phyloP scores from a whole-genome alignment of 2,888 invertebrate species.

The Gerris lacustris region DNA sequence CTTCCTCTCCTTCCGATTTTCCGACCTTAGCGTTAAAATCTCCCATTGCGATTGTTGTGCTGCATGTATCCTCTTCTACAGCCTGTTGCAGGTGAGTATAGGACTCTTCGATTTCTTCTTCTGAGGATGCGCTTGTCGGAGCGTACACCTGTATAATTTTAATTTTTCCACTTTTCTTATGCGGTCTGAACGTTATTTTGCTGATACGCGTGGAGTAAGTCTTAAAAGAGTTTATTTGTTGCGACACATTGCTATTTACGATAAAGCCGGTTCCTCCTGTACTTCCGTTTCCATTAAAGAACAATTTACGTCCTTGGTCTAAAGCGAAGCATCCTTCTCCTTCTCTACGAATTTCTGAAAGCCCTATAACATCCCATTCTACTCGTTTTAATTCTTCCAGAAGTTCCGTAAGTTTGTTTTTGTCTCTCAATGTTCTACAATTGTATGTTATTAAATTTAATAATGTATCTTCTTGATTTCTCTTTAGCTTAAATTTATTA shows the following conservation, averaged over 20 bases:
- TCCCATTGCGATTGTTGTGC: background rate
- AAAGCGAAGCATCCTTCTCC: conserved; percentile 1
- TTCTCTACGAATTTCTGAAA: background rate
- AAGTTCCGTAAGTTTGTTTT: background rate
- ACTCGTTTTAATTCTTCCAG: background rate
- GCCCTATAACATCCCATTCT: background rate
- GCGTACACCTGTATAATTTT: background rate
- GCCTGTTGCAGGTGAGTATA: background rate
- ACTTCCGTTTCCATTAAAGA: background rate
- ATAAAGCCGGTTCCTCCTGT: background rate
- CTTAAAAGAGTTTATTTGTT: background rate
- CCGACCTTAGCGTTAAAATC: background rate
- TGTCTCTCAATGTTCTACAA: background rate
- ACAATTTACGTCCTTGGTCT: background rate
- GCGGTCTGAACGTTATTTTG: background rate
- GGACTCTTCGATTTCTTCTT: background rate
- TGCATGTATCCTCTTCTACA: background rate
- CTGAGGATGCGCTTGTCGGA: background rate
- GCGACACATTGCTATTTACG: background rate
- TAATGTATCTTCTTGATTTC: background rate
- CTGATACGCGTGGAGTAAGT: background rate
- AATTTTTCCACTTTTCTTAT: background rate
- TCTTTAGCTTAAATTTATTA: too few relatives aligned
- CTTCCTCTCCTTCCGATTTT: background rate
- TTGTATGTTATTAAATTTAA: background rate